Percentiles rank a stretch among this genome's conserved stretches.
Conservation (phyloP, 2,888 invertebrate species). For the Macropis europaea region DNA sequence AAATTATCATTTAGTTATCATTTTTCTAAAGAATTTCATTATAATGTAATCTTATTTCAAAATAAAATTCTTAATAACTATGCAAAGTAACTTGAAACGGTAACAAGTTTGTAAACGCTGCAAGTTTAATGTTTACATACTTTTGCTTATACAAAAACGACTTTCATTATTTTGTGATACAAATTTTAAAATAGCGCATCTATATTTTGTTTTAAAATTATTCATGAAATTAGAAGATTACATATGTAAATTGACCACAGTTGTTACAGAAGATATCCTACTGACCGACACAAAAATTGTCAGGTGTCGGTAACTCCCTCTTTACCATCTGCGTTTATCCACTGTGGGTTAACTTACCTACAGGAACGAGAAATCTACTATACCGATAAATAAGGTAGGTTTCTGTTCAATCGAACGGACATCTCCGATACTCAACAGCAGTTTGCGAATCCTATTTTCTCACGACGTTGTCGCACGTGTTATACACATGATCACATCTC, state of each 20-base stretch:
- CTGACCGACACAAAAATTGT: neutral
- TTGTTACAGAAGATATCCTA: neutral
- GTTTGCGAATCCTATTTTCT: constrained; percentile 26
- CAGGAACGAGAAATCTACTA: neutral
- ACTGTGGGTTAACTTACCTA: neutral
- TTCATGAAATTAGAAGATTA: neutral
- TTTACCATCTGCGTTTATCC: neutral
- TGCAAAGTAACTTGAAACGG: too few species aligned
- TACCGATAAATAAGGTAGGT: neutral
- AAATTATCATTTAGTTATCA: too few species aligned
- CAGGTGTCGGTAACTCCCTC: constrained; percentile 4
- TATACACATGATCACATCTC: constrained; percentile 15
- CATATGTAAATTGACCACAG: neutral
- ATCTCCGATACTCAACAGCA: neutral
- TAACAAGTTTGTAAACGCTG: too few species aligned
- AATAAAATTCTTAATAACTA: too few species aligned
- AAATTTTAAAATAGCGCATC: too few species aligned
- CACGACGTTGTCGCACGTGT: constrained; percentile 34
- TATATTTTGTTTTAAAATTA: neutral
- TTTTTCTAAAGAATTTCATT: too few species aligned
- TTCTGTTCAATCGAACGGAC: neutral
- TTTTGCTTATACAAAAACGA: too few species aligned
- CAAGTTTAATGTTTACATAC: too few species aligned
- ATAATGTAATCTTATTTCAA: too few species aligned
- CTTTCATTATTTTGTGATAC: too few species aligned